Evolutionary conservation across 2,888 invertebrate genomes (phyloP).

Genomic region (Gari tellinella): DNA sequence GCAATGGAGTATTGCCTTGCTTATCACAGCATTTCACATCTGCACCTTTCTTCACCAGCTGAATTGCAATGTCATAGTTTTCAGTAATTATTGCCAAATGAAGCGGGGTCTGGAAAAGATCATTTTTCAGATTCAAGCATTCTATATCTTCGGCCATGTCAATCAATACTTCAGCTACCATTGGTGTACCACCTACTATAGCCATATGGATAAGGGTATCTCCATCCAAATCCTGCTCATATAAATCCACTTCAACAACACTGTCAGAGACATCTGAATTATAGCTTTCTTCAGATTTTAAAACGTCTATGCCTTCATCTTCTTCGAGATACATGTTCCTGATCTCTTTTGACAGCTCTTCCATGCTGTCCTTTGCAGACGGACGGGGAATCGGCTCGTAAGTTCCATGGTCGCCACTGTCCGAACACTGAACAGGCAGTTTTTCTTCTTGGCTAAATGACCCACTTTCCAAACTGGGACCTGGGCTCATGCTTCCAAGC

Average conservation of each 20-base stretch:
- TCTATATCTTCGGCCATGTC: conserved; percentile 6
- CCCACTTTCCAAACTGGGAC: conserved; percentile 2
- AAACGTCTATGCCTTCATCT: conserved; percentile 29
- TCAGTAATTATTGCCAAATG: conserved; percentile 50
- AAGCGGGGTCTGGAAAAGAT: conserved; percentile 40
- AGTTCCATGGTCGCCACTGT: neutral
- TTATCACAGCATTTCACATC: conserved; percentile 46
- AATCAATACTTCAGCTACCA: conserved; percentile 41
- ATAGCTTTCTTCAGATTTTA: neutral
- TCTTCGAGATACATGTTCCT: neutral
- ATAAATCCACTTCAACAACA: conserved; percentile 22
- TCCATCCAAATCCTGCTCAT: conserved; percentile 60
- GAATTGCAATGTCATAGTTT: conserved; percentile 20
- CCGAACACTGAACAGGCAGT: conserved; percentile 28
- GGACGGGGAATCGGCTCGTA: no score
- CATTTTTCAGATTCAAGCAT: conserved; percentile 43
- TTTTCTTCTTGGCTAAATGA: conserved; percentile 7
- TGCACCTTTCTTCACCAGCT: conserved; percentile 24
- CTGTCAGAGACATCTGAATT: neutral
- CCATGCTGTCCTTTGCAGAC: conserved; percentile 1
- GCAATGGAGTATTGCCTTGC: conserved; percentile 53
- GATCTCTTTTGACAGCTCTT: neutral
- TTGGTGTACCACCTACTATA: conserved; percentile 39
- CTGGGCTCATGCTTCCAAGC: conserved; percentile 2
- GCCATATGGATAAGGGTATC: conserved; percentile 61